Percentiles rank a stretch among this genome's conserved stretches.
Conservation (phyloP, 2,888 invertebrate species). For the Arctia plantaginis region DNA sequence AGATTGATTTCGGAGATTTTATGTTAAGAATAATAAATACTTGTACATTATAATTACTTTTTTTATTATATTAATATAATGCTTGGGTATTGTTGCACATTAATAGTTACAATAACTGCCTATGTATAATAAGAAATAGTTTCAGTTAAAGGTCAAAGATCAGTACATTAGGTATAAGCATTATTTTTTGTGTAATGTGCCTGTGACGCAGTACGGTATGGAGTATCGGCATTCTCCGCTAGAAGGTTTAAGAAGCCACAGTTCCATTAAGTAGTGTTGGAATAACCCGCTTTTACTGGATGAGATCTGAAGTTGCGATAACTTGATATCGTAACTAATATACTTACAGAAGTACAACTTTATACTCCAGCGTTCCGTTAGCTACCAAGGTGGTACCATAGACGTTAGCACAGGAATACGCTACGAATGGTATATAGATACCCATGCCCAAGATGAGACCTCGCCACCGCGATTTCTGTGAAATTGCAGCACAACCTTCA, state of each 20-base stretch:
- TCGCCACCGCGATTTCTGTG: constrained; percentile 87
- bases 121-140: too few species aligned
- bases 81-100: too few species aligned
- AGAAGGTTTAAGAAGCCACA: neutral
- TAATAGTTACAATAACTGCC: too few species aligned
- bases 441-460: constrained; percentile 91
- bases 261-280: neutral
- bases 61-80: too few species aligned
- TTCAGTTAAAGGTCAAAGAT: too few species aligned
- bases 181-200: neutral
- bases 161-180: neutral
- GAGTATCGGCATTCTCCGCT: neutral
- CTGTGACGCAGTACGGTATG: too few species aligned
- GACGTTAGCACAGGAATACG: constrained; percentile 89
- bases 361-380: constrained; percentile 87
- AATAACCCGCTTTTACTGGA: too few species aligned
- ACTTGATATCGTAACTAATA: neutral
- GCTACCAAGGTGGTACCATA: constrained; percentile 90
- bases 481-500: constrained; percentile 82
- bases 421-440: constrained; percentile 89
- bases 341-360: constrained; percentile 89
- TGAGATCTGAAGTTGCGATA: neutral
- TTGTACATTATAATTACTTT: too few species aligned
- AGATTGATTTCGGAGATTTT: neutral
- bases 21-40: too few species aligned